Evolutionary conservation across 2,888 invertebrate species (phyloP), one percentile per base, ranked within the genome.

Genomic region (Psylliodes chrysocephalus): DNA sequence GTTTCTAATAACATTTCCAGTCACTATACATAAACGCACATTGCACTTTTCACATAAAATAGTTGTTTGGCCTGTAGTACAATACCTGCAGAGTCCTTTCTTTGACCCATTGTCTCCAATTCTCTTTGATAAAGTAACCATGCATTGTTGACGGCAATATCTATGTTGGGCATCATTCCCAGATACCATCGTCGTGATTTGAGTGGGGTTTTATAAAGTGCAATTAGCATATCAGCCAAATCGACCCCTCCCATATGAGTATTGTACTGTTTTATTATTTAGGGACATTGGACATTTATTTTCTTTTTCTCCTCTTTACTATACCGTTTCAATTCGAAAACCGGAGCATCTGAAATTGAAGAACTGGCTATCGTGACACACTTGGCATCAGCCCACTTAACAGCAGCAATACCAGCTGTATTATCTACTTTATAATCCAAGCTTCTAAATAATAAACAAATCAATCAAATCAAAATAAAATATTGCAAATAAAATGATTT

Each of bases 301-400:
- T 54, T 69, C 10, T 14, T 25, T 38, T 68, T 68, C 19, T 10
- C 15, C 12, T 12, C 30, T 44, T 56, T 56, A 18, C 56, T 15
- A 7, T 56, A 44, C 30, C 44, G 12, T 30, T 46, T 46, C 46
- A 56, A 28, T 46, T 46, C 22, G 17, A 56, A 1, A n/a, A 46
- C 46, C 5, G 33, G 46, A 22, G 8, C 17, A 18, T 56, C 46
- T 19, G 56, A 56, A 10, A 56, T 25, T 17, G 12, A 30, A 30
- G 40, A 57, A 25, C 59, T 63, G 22, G 52, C 71, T 22, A 71
- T 42, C 14, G 69, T 61, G 33, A 70, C 73, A 64, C 65, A 65
- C 65, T 71, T 71, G 17, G 47, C 72, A 40, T 68, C 72, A 14
- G 54, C 60, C 69, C 70, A 74, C 64, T 73, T 74, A 10, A 71